phyloP scores from a whole-genome alignment of 2,113 vertebrate genomes.

The Phalacrocorax carbo region DNA sequence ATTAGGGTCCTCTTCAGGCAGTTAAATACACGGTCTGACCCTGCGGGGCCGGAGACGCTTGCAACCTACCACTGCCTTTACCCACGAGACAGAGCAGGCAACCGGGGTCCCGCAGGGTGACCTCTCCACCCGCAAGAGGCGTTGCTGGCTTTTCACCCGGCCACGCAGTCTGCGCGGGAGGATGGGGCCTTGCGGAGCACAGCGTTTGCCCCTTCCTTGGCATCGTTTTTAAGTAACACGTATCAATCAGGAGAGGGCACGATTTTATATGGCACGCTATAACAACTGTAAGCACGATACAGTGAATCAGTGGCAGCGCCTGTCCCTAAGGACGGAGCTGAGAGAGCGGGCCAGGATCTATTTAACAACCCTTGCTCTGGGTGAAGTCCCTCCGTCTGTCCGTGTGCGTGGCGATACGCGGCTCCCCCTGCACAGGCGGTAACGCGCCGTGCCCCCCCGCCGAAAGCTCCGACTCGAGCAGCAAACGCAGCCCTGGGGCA shows the following conservation, averaged over 20 bases:
- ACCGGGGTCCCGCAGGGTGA: background rate
- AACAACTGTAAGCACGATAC: background rate
- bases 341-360: background rate
- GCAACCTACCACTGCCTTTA: background rate
- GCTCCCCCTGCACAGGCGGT: too few relatives aligned
- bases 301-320: background rate
- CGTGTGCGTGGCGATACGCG: rapidly evolving
- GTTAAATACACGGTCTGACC: background rate
- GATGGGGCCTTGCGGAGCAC: background rate
- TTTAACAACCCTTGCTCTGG: background rate
- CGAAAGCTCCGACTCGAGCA: background rate
- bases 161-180: background rate
- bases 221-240: background rate
- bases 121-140: background rate
- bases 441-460: rapidly evolving
- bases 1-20: background rate
- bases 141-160: background rate
- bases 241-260: background rate
- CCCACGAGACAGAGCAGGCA: rapidly evolving
- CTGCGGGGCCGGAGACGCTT: rapidly evolving
- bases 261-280: background rate
- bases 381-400: too few relatives aligned
- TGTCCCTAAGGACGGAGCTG: background rate
- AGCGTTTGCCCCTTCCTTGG: background rate
- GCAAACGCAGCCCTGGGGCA: rapidly evolving